Conservation (phyloP, 2,888 invertebrate species). For the Smittia aterrima region DNA sequence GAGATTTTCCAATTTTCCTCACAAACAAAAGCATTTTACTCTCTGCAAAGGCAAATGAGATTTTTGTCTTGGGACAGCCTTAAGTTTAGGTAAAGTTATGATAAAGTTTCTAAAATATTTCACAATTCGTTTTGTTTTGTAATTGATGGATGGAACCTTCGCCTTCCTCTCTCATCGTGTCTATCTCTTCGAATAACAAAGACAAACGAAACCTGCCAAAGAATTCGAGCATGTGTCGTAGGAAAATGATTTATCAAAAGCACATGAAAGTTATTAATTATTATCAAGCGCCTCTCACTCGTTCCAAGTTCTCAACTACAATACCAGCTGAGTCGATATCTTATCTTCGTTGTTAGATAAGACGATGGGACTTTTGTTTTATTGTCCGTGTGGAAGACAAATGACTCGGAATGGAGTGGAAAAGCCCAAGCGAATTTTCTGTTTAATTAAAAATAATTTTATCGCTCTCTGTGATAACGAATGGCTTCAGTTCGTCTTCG, state of each 20-base stretch:
- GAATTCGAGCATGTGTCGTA: not conserved
- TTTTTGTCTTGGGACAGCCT: too few relatives aligned
- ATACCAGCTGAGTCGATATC: not conserved
- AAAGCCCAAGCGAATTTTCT: not conserved
- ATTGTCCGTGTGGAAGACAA: not conserved
- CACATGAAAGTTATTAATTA: slow-evolving; percentile 25
- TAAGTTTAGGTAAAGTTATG: too few relatives aligned
- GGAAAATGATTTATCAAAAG: slow-evolving; percentile 5
- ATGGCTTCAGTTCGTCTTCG: not conserved
- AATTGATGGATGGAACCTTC: too few relatives aligned
- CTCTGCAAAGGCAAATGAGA: not conserved
- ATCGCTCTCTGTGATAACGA: not conserved
- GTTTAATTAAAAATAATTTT: not conserved
- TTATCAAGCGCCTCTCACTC: not conserved
- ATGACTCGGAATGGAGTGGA: not conserved
- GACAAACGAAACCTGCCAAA: not conserved
- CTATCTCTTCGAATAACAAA: not conserved
- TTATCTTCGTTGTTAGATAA: not conserved
- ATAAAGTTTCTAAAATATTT: too few relatives aligned
- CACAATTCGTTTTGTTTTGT: too few relatives aligned
- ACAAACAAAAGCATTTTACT: not conserved
- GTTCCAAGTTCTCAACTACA: not conserved
- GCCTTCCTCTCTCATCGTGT: too few relatives aligned
- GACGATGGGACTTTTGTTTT: not conserved
- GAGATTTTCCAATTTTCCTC: not conserved